These are phyloP conservation scores for Eurois occulta DNA, from an alignment of 2,888 invertebrate species.

Conservation along the genomic window DNA sequence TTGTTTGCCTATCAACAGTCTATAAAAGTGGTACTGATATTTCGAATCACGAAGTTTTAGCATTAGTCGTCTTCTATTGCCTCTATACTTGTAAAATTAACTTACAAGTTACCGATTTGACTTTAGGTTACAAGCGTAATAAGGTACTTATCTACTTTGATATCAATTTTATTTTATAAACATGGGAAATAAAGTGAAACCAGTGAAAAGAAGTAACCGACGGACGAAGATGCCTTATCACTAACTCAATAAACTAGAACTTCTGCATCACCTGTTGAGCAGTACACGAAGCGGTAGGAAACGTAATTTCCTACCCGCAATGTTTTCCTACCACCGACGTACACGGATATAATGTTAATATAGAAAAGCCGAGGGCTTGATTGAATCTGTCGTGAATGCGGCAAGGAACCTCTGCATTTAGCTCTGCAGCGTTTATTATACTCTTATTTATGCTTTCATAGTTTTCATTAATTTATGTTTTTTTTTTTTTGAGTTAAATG, in stretches of 20 bases:
- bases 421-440: conserved; percentile 28
- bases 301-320: conserved; percentile 80
- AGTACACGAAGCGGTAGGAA: conserved; percentile 65
- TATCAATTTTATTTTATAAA: too few species aligned
- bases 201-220: background rate
- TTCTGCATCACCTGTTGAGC: conserved; percentile 25
- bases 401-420: conserved; percentile 52
- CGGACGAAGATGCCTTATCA: background rate
- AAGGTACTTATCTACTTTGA: too few species aligned
- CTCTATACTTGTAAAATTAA: background rate
- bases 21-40: background rate
- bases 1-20: background rate
- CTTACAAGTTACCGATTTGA: background rate
- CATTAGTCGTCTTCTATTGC: background rate
- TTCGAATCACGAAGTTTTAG: background rate
- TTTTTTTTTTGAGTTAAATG: background rate
- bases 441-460: conserved; percentile 30
- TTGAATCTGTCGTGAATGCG: conserved; percentile 63
- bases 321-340: conserved; percentile 79
- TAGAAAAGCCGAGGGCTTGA: conserved; percentile 68
- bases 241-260: conserved; percentile 11
- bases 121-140: too few species aligned
- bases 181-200: too few species aligned
- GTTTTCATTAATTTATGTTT: conserved; percentile 5
- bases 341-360: conserved; percentile 75